Base-by-base conservation (phyloP, 2,797 vertebrate genomes). In the Cynodonichthys magdalenae region DNA sequence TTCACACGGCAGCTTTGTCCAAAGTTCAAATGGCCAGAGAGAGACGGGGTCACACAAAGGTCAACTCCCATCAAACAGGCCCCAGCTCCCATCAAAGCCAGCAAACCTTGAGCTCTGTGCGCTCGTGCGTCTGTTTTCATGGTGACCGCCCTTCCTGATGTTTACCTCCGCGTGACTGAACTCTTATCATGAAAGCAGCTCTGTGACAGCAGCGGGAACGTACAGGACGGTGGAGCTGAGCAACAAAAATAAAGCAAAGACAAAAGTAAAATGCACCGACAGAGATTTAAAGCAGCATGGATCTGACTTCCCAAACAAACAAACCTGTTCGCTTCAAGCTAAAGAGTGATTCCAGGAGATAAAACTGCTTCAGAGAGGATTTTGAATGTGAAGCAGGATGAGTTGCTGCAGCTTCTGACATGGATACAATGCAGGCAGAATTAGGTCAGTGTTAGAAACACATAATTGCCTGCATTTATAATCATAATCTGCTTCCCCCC, bases 121-220 rank as follows among this genome's bases (percentile, higher is more conserved):
- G 28, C 48, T 53, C 34, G 17, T 59, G 53, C 5, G 67, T 66
- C 19, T 44, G 60, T 59, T 69, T 70, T 70, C 15, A 7, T 28
- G 46, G 59, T 59, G 60, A 63, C 64, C 75, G 69, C 77, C 61
- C 76, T 80, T 77, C 76, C 70, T 63, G 45, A 39, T 56, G 55
- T 53, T 73, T 69, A 60, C 57, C 10, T n/a, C 53, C 55, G 63
- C 68, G 62, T 64, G 53, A 64, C 49, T 46, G 46, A 70, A 67
- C 64, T 59, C 59, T 36, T 49, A n/a, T 47, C 72, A 59, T 52
- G 42, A 74, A 71, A 71, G 66, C 34, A 1, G 3, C 19, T 51
- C 50, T 63, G 27, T 34, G 52, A 19, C 39, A 18, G 19, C 31
- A 47, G 56, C 56, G 18, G 56, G 56, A 34, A 48, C 36, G 28